Base-by-base conservation (phyloP, 2,797 vertebrate genomes). In the Syncerus caffer region DNA sequence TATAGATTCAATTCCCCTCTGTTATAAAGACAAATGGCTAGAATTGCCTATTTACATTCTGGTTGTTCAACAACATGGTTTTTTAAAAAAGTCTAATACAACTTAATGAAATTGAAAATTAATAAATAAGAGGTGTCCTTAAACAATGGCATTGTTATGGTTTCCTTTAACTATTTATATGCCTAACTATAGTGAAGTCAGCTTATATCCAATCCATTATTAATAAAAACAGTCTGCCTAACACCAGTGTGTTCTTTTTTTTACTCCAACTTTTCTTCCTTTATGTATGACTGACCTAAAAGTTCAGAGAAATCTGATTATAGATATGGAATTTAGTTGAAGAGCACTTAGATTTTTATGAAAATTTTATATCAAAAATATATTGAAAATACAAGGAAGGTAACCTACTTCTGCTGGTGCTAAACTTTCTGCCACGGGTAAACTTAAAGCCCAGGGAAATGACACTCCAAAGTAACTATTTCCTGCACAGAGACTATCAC, bases 51-150 rank as follows among this genome's bases (percentile, higher is more conserved):
- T 45, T 80, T 25, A 83, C 23, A 71, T 85, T 88, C 25, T 89
- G 7, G 53, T 31, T 64, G 25, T 23, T 87, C 74, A 71, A 51
- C 29, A 51, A 60, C 83, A 74, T 34, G 64, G 8, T 45, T n/a
- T 90, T 57, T 38, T 2, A 4, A 80, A 45, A 13, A 89, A 19
- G 7, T 85, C 27, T 80, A 67, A 62, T 51, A 64, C 12, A 74
- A 38, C 64, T 88, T 87, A 84, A 88, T 83, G 53, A 15, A 96
- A 92, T n/a, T 90, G 14, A 96, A 95, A 96, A 51, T 60, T 16
- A 87, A 29, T 87, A 92, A 93, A 84, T 64, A 25, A 67, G 16
- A 62, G 34, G 2, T 55, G 9, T 88, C 67, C 88, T 88, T 89
- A 90, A 62, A 85, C 25, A 78, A 84, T 85, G 14, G 3, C 17